A percentile compares a stretch with the other conserved stretches of the same genome.
Conservation (phyloP, 2,113 vertebrate species). For the Saguinus midas region DNA sequence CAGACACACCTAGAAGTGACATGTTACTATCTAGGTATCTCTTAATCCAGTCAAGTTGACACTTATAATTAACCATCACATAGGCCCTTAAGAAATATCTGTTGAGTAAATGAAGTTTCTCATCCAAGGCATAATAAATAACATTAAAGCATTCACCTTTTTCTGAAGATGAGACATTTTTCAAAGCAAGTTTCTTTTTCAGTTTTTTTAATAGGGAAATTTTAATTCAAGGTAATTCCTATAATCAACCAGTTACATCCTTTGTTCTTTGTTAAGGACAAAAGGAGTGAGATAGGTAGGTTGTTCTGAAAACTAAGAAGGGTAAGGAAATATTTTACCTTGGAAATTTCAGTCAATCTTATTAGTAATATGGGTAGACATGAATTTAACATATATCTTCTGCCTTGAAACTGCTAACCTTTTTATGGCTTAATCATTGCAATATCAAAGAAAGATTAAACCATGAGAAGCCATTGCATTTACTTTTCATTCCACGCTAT, state of each 20-base stretch:
- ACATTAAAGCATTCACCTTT: neutral
- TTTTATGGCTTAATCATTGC: constrained; percentile 13
- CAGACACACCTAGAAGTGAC: neutral
- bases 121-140: constrained; percentile 8
- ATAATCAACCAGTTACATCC: neutral
- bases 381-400: neutral
- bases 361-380: constrained; percentile 3
- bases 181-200: neutral
- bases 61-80: neutral
- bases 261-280: constrained; percentile 15
- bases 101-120: neutral
- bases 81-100: neutral
- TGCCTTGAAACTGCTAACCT: constrained; percentile 5
- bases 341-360: constrained; percentile 16
- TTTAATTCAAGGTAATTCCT: constrained; percentile 21
- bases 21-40: neutral
- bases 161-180: neutral
- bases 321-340: constrained; percentile 18
- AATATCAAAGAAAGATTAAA: neutral
- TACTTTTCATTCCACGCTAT: neutral
- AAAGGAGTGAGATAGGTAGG: neutral
- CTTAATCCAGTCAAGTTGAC: neutral
- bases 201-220: neutral
- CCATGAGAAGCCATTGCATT: constrained; percentile 33
- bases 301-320: constrained; percentile 16